Conservation (phyloP, 2,888 invertebrate genomes). For the Branchipolynoe longqiensis region DNA sequence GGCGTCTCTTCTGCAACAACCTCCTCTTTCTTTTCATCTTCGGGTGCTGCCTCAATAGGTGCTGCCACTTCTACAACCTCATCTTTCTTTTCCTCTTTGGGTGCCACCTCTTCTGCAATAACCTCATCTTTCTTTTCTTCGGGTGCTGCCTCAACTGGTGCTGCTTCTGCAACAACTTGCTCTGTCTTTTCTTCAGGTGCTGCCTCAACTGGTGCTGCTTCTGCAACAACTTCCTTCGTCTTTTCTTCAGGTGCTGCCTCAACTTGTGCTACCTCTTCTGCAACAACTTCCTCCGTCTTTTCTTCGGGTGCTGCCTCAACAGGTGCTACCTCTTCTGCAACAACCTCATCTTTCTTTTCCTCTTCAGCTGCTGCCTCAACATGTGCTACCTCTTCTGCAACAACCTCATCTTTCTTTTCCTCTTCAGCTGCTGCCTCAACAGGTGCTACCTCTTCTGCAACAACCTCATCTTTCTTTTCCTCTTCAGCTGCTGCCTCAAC, state of each 20-base stretch:
- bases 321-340: neutral
- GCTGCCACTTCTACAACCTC: constrained; percentile 37
- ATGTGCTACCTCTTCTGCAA: neutral
- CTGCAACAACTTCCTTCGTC: constrained; percentile 4
- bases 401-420: constrained; percentile 30
- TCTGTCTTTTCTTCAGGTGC: neutral
- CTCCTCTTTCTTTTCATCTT: constrained; percentile 41
- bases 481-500: neutral
- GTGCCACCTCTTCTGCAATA: neutral
- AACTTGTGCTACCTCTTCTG: neutral
- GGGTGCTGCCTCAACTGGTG: constrained; percentile 19
- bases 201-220: neutral
- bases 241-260: constrained; percentile 16
- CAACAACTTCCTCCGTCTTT: constrained; percentile 29
- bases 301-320: constrained; percentile 22
- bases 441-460: neutral
- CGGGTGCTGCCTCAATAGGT: constrained; percentile 9
- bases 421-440: constrained; percentile 26
- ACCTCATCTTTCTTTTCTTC: constrained; percentile 31
- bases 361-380: neutral
- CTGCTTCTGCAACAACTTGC: constrained; percentile 2
- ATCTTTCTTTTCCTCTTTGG: constrained; percentile 17
- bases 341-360: constrained; percentile 32
- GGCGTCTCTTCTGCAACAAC: constrained; percentile 2
- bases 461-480: neutral